Base-by-base conservation (phyloP, 2,113 vertebrate genomes). In the Brachypodius melanocephalos region DNA sequence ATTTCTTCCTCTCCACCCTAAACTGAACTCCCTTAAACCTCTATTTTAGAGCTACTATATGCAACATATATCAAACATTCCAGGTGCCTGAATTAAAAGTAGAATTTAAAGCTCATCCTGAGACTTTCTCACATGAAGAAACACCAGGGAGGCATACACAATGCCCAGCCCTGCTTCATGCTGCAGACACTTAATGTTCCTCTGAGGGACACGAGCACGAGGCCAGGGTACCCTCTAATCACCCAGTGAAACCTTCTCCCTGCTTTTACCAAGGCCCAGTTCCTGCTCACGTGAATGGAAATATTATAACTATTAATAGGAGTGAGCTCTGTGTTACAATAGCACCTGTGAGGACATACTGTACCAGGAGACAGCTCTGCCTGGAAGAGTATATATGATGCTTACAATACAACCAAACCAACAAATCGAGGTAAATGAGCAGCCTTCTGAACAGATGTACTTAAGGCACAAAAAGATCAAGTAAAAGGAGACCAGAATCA, bases 151-250 rank as follows among this genome's bases (percentile, higher is more conserved):
- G 29, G 6, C 43, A 90, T 38, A 65, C n/a, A 43, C 10, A 65
- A 9, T 14, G 28, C 17, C 31, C 66, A 88, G 52, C 9, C 34
- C 34, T 75, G 15, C 57, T 54, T 67, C 57, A 21, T 9, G 48
- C 51, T 81, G 65, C 65, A 66, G 36, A 62, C 25, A 46, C 9
- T 51, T 55, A 11, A 17, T 16, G 24, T 10, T 79, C 38, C 57
- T 72, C 52, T 26, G 9, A 43, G 25, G 7, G 12, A 42, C n/a
- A 28, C 0, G 0, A 38, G 18, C 90, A 73, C 0, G 0, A 81
- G 46, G 34, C 14, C 57, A 31, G 18, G 0, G 4, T 14, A 38
- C 32, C 24, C 34, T 81, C 26, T 38, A 43, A 10, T 57, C 45
- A 51, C 19, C 3, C 38, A 52, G 1, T 22, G 48, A 57, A 57